These are phyloP conservation scores for Cydia pomonella DNA, from an alignment of 1,140 invertebrate genomes.

Conservation along the genomic window DNA sequence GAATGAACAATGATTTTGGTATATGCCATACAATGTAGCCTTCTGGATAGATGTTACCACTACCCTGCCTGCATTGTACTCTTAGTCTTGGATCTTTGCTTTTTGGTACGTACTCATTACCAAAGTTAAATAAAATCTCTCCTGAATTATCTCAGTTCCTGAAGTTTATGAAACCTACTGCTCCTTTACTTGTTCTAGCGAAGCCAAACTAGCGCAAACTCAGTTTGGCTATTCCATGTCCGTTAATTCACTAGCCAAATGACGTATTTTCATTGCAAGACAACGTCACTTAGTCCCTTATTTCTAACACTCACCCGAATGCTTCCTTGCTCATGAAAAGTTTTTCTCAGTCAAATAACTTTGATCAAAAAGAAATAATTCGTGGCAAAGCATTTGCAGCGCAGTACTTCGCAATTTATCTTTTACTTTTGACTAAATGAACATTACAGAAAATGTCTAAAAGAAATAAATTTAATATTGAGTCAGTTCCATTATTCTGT, in stretches of 20 bases:
- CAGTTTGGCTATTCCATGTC: not conserved
- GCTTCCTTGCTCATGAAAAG: not conserved
- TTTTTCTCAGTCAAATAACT: not conserved
- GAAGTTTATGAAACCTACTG: not conserved
- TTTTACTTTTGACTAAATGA: no score
- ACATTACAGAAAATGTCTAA: no score
- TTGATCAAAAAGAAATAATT: not conserved
- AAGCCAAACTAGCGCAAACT: not conserved
- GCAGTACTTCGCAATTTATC: no score
- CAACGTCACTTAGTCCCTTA: not conserved
- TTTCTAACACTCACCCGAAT: not conserved
- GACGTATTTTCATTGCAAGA: not conserved
- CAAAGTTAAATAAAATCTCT: not conserved
- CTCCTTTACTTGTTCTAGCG: not conserved
- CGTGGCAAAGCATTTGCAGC: not conserved
- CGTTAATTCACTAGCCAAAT: no score
- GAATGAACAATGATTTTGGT: no score
- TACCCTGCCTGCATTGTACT: no score
- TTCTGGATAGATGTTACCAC: no score
- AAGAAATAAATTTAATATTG: no score
- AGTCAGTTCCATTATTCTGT: no score
- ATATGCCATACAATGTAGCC: no score
- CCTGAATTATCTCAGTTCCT: not conserved
- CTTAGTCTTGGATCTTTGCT: no score
- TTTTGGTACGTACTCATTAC: not conserved